Evolutionary conservation across 2,797 vertebrate species (phyloP).

Genomic region (Cossypha heuglini): DNA sequence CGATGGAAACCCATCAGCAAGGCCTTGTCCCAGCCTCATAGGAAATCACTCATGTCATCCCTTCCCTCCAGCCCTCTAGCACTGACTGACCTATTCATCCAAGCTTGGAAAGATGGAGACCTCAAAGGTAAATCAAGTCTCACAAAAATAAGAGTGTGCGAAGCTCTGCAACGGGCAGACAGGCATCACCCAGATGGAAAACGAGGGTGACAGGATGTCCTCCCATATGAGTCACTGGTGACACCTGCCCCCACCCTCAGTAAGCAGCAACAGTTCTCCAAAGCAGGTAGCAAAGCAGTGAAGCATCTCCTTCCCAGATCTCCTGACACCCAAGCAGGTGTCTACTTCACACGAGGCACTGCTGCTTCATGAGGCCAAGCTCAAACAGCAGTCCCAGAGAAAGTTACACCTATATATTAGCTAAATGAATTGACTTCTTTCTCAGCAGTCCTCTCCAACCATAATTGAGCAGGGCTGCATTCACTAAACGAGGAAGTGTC

Average conservation of each 20-base stretch:
- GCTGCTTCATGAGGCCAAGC: not conserved
- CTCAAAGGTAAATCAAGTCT: not conserved
- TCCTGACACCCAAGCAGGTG: not conserved
- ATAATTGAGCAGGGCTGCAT: not conserved
- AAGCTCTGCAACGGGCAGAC: accelerated
- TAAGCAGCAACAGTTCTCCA: not conserved
- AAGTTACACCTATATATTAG: not conserved
- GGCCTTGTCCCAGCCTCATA: not conserved
- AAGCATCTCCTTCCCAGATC: not conserved
- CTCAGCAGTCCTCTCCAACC: not conserved
- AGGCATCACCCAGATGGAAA: not conserved
- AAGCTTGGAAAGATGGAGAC: not conserved
- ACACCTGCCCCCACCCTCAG: not conserved
- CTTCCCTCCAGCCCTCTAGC: not conserved
- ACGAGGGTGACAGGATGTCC: accelerated
- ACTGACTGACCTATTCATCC: not conserved
- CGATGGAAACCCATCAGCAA: not conserved
- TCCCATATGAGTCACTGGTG: not conserved
- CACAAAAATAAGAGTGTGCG: not conserved
- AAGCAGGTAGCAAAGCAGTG: not conserved
- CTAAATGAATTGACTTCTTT: not conserved
- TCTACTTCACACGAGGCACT: accelerated
- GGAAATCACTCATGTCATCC: accelerated
- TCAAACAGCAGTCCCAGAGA: not conserved
- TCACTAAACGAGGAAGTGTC: accelerated